Percentiles rank a stretch among this genome's conserved stretches.
phyloP scores from a whole-genome alignment of 2,113 vertebrate species.

The Orcinus orca region DNA sequence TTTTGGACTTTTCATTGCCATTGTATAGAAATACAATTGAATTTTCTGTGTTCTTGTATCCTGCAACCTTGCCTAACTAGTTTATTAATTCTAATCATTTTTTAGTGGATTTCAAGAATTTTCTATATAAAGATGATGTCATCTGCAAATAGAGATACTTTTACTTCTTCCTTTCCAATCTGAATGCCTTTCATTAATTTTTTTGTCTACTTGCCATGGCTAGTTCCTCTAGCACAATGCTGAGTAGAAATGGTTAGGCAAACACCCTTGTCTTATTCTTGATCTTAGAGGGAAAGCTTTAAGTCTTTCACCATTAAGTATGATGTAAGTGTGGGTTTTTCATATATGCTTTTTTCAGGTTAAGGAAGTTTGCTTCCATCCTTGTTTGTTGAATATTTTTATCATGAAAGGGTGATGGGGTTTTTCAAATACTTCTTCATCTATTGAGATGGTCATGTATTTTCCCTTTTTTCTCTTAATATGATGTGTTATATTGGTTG shows the following conservation, averaged over 20 bases:
- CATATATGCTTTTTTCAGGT: background rate
- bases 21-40: background rate
- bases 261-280: background rate
- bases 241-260: background rate
- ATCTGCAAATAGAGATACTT: background rate
- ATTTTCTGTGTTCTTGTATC: background rate
- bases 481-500: background rate
- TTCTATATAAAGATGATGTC: background rate
- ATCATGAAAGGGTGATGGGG: background rate
- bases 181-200: background rate
- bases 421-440: background rate
- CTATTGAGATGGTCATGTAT: background rate
- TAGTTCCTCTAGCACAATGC: background rate
- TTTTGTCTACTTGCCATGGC: background rate
- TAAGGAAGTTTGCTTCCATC: background rate
- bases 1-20: background rate
- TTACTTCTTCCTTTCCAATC: background rate
- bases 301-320: background rate
- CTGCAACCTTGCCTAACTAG: background rate
- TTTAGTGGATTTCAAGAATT: background rate
- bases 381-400: background rate
- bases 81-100: background rate
- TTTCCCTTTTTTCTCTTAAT: background rate
- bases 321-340: background rate
- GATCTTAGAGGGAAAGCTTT: background rate